Conservation (phyloP, 2,797 vertebrate species). For the Novumbra hubbsi region DNA sequence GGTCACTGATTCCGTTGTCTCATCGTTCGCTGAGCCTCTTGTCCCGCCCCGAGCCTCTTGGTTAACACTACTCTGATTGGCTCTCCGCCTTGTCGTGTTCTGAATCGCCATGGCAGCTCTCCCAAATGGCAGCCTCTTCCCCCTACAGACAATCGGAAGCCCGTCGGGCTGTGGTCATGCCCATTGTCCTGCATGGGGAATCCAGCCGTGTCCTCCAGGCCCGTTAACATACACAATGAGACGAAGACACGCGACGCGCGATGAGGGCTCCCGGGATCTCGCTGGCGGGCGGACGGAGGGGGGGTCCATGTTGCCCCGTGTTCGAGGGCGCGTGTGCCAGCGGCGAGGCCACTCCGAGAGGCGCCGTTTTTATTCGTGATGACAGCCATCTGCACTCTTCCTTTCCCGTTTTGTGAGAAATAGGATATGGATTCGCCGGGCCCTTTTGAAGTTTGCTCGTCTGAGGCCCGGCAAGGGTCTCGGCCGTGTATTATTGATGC, state of each 20-base stretch:
- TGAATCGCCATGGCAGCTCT: background rate
- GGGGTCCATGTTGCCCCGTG: background rate
- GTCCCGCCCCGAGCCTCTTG: conserved; percentile 19
- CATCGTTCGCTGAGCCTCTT: conserved; percentile 25
- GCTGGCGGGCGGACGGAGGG: background rate
- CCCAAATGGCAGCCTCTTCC: too few species aligned
- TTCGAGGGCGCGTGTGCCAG: background rate
- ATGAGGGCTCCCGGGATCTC: conserved; percentile 26
- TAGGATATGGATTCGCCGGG: background rate
- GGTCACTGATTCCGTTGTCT: conserved; percentile 17
- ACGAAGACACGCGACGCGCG: conserved; percentile 36
- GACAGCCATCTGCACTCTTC: background rate
- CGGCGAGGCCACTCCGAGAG: background rate
- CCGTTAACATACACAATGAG: conserved; percentile 10
- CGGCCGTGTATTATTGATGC: background rate
- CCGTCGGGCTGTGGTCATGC: too few species aligned
- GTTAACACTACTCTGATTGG: conserved; percentile 31
- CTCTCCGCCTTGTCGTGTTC: conserved; percentile 26
- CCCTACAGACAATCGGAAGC: too few species aligned
- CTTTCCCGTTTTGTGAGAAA: too few species aligned
- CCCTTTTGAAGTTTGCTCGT: background rate
- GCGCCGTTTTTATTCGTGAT: background rate
- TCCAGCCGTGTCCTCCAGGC: background rate
- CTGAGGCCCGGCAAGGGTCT: background rate
- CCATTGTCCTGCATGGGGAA: too few species aligned